Percentiles rank a stretch among this genome's conserved stretches.
phyloP scores from a whole-genome alignment of 2,113 vertebrate genomes.

The Plecturocebus donacophilus region DNA sequence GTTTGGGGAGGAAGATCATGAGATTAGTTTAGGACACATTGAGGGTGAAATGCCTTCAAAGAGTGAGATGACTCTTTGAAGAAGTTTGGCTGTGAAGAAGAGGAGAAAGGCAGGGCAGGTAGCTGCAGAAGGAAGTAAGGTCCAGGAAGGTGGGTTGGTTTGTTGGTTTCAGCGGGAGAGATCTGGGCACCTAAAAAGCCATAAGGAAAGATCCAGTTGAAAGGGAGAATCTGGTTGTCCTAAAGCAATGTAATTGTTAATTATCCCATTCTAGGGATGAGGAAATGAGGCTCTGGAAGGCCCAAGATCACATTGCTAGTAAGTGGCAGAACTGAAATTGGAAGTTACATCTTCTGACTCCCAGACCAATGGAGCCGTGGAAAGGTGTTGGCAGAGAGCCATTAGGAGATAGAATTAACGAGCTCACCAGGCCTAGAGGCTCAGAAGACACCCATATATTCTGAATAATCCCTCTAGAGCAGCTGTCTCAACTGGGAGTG shows the following conservation, averaged over 20 bases:
- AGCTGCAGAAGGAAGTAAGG: not conserved
- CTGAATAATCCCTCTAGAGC: not conserved
- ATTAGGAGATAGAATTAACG: not conserved
- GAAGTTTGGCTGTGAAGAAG: not conserved
- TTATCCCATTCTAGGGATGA: not conserved
- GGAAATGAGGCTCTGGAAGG: not conserved
- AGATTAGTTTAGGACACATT: not conserved
- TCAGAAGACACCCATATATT: not conserved
- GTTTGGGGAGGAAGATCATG: not conserved
- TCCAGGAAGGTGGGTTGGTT: not conserved
- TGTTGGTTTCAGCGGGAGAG: not conserved
- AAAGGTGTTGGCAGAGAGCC: not conserved
- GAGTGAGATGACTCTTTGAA: not conserved
- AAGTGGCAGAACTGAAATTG: not conserved
- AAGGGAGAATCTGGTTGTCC: not conserved
- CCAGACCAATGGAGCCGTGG: not conserved
- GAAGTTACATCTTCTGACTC: not conserved
- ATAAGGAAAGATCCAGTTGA: not conserved
- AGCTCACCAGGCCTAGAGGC: not conserved
- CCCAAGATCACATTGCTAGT: not conserved
- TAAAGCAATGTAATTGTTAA: not conserved
- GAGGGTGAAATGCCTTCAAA: not conserved
- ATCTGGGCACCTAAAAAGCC: not conserved
- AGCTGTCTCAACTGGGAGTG: not conserved
- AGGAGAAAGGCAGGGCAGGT: not conserved